phyloP scores from a whole-genome alignment of 2,797 vertebrate genomes.

The Lophotriccus pileatus region DNA sequence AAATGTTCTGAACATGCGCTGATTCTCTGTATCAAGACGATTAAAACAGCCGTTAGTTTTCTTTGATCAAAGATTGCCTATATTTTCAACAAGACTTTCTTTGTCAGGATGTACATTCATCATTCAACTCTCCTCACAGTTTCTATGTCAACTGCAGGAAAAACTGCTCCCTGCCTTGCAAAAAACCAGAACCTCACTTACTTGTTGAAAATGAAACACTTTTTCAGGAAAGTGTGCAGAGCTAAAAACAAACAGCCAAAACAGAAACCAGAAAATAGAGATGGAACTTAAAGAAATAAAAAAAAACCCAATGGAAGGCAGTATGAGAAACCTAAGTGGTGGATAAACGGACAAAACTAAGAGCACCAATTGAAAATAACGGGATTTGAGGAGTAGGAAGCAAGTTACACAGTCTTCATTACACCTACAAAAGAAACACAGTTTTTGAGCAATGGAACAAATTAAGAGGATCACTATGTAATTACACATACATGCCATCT shows the following conservation, averaged over 20 bases:
- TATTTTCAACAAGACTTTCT: background rate
- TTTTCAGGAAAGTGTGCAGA: background rate
- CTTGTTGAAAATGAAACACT: background rate
- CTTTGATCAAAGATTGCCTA: background rate
- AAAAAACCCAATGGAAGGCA: background rate
- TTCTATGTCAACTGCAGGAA: background rate
- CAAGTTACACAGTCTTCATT: background rate
- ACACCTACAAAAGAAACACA: background rate
- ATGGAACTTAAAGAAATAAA: background rate
- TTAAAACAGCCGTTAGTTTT: background rate
- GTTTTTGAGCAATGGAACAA: background rate
- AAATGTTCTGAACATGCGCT: background rate
- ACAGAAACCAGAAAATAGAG: background rate
- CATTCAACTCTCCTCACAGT: background rate
- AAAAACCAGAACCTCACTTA: background rate
- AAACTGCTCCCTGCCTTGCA: background rate
- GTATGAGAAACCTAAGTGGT: background rate
- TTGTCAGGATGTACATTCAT: background rate
- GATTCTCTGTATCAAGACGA: background rate
- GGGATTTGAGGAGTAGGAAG: background rate
- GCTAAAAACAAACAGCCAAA: background rate
- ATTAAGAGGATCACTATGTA: background rate
- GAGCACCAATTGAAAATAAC: background rate
- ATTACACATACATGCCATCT: background rate
- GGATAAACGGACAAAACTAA: background rate